Evolutionary conservation across 2,113 vertebrate genomes (phyloP), one percentile per base, ranked within the genome.

Genomic region (Oreochromis niloticus): DNA sequence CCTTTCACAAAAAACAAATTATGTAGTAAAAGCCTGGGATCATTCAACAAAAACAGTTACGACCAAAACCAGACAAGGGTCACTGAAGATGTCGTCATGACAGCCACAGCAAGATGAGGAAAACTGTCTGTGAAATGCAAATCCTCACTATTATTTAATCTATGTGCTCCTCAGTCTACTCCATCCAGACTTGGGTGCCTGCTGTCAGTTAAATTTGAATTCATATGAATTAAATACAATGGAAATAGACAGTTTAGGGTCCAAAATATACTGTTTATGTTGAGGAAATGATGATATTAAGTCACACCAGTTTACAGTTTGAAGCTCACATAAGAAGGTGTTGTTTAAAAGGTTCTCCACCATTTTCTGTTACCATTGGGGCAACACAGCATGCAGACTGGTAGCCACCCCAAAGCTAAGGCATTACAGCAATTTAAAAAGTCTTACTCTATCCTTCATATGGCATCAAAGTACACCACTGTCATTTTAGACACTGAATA

Each of bases 71-170:
- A 84, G 56, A 91, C 85, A 46, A 24, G 32, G 80, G 50, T 85
- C 85, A 88, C 16, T 34, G 24, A 88, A 85, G 55, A 80, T 19
- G 82, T 63, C 39, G n/a, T 66, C 73, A 75, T 68, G 54, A 90
- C 86, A 19, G 32, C 71, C 78, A 5, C 85, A 89, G 39, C 14
- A 8, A 92, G 83, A 66, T 82, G 86, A 66, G 54, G 59, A 85
- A 87, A 89, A 93, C 80, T n/a, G 43, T 86, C 81, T 4, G 13
- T 55, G 32, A 91, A 93, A 92, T 82, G 86, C 17, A 66, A 87
- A 92, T 90, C 88, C 68, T 17, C 81, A n/a, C 57, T 41, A 85
- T 87, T 84, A 66, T 46, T 86, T 46, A 71, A 83, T 83, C 22
- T 34, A 52, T 83, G 57, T 61, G 56, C 22, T 89, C 52, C n/a